phyloP scores from a whole-genome alignment of 2,797 vertebrate genomes.

The Coregonus suidteri region DNA sequence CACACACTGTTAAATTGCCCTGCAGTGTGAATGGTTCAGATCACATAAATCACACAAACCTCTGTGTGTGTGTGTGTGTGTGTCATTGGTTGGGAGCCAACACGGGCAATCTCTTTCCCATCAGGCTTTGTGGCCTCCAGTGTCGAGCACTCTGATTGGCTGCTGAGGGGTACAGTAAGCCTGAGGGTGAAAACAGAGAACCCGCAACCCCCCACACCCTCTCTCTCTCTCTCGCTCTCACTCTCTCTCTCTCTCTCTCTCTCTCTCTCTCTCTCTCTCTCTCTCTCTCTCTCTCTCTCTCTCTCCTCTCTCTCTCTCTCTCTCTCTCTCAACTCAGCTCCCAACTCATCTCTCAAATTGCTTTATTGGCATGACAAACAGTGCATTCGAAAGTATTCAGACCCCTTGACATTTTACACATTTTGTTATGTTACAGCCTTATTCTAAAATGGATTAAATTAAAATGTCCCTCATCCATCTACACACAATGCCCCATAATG shows the following conservation, averaged over 20 bases:
- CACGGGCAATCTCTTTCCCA: slow-evolving; percentile 45
- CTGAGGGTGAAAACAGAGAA: slow-evolving; percentile 9
- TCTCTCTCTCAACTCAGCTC: too few species aligned
- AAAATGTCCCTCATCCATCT: too few species aligned
- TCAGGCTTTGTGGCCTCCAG: slow-evolving; percentile 42
- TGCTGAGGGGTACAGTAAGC: slow-evolving; percentile 27
- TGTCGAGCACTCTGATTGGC: slow-evolving; percentile 37
- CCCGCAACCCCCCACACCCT: neutral
- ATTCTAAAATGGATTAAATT: too few species aligned
- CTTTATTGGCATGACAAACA: too few species aligned
- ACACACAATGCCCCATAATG: too few species aligned
- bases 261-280: too few species aligned
- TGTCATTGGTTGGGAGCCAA: slow-evolving; percentile 38
- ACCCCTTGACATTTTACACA: too few species aligned
- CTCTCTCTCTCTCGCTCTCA: neutral
- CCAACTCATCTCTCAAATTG: too few species aligned
- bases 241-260: too few species aligned
- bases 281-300: neutral
- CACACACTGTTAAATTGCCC: slow-evolving; percentile 16
- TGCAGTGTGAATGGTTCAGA: slow-evolving; percentile 15
- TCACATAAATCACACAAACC: slow-evolving; percentile 48
- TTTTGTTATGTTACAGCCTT: too few species aligned
- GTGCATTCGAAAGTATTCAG: too few species aligned
- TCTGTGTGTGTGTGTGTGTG: neutral
- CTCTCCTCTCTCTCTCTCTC: neutral